A percentile compares a stretch with the other conserved stretches of the same genome.
Evolutionary conservation across 1,140 invertebrate genomes (phyloP).

Genomic region (Cydia pomonella): DNA sequence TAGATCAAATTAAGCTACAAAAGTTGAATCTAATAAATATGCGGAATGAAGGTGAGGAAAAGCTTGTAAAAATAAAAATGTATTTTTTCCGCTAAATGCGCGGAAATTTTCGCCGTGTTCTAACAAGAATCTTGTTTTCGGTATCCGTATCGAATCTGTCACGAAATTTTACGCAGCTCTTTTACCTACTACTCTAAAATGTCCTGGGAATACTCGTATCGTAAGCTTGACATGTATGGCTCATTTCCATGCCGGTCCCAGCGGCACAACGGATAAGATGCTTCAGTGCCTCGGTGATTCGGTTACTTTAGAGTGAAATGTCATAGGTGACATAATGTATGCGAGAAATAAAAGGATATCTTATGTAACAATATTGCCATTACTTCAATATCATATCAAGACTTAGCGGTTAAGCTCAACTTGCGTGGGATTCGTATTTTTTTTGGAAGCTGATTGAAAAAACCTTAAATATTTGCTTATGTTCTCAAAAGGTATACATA

Average conservation of each 20-base stretch:
- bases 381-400: neutral
- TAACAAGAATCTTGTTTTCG: neutral
- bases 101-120: too few relatives aligned
- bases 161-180: neutral
- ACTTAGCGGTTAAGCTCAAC: too few relatives aligned
- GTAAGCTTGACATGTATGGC: slow-evolving; percentile 4
- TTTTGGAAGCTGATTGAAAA: too few relatives aligned
- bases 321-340: neutral
- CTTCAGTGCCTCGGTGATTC: neutral
- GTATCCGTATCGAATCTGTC: neutral
- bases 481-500: too few relatives aligned
- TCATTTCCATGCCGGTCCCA: neutral
- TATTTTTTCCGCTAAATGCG: too few relatives aligned
- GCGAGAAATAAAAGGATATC: neutral
- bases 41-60: too few relatives aligned
- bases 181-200: neutral
- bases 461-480: too few relatives aligned
- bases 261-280: neutral
- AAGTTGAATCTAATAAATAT: too few relatives aligned
- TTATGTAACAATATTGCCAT: neutral
- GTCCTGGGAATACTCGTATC: neutral
- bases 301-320: neutral
- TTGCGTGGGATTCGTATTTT: too few relatives aligned
- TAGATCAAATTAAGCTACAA: too few relatives aligned
- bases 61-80: too few relatives aligned